These are phyloP conservation scores for Torymus auratus DNA, from an alignment of 2,888 invertebrate genomes.

Conservation along the genomic window DNA sequence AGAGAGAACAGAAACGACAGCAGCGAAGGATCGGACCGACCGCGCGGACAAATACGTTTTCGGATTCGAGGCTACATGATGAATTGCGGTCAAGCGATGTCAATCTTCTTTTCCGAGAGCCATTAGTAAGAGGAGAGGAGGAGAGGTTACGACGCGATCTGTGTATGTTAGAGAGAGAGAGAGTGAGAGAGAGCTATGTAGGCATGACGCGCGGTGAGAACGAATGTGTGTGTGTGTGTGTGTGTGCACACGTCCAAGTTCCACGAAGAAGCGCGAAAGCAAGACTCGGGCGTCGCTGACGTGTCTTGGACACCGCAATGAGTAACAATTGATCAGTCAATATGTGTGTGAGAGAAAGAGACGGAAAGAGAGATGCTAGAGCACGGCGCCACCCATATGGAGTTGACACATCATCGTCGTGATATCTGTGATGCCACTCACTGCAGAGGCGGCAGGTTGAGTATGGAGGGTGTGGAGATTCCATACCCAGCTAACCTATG, in stretches of 20 bases:
- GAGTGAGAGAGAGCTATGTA: no score
- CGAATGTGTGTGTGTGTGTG: no score
- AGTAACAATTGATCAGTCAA: conserved; percentile 34
- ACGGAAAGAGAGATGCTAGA: no score
- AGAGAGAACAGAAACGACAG: background rate
- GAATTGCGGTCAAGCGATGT: conserved; percentile 41
- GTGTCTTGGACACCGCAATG: conserved; percentile 14
- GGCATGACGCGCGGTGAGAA: no score
- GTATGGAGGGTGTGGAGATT: no score
- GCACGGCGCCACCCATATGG: no score
- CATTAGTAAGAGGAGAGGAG: conserved; percentile 15
- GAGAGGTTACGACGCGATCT: conserved; percentile 2
- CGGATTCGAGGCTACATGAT: conserved; percentile 44
- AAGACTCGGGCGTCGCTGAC: conserved; percentile 22
- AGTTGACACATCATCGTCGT: no score
- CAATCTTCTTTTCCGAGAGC: conserved; percentile 29
- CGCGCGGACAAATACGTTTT: conserved; percentile 39
- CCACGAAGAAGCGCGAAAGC: conserved; percentile 25
- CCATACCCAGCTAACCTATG: no score
- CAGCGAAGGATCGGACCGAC: background rate
- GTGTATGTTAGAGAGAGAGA: background rate
- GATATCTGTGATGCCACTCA: no score
- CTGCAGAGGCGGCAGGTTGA: no score
- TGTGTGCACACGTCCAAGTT: conserved; percentile 6
- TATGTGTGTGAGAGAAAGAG: background rate